Conservation (phyloP, 1,140 invertebrate species). For the Oedothorax gibbosus region DNA sequence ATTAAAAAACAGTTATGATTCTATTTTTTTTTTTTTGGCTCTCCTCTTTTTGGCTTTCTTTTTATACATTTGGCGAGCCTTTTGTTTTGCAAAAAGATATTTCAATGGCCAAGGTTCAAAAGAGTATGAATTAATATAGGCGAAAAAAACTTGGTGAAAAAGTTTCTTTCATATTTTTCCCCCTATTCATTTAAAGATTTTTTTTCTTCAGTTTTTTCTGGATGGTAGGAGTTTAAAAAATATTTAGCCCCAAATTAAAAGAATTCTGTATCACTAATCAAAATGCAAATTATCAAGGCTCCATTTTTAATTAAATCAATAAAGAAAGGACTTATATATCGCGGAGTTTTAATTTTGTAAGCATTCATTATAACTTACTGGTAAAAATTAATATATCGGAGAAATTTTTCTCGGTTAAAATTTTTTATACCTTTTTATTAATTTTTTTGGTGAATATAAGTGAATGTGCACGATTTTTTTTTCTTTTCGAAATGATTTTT, state of each 20-base stretch:
- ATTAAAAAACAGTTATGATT: slow-evolving; percentile 61
- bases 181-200: slow-evolving; percentile 45
- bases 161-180: slow-evolving; percentile 40
- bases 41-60: background rate
- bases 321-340: background rate
- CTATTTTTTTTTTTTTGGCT: slow-evolving; percentile 19
- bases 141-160: too few relatives aligned
- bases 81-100: background rate
- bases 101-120: too few relatives aligned
- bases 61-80: background rate
- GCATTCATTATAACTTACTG: slow-evolving; percentile 30
- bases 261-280: slow-evolving; percentile 52
- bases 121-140: too few relatives aligned
- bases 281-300: slow-evolving; percentile 56
- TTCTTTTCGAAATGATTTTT: too few relatives aligned
- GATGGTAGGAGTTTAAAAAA: slow-evolving; percentile 4
- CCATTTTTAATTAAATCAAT: slow-evolving; percentile 60
- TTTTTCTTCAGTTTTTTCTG: slow-evolving; percentile 5
- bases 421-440: slow-evolving; percentile 24
- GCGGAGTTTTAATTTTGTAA: slow-evolving; percentile 51
- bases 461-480: too few relatives aligned
- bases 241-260: slow-evolving; percentile 45
- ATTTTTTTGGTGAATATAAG: background rate
- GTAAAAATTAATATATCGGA: slow-evolving; percentile 16
- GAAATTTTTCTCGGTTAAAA: slow-evolving; percentile 16